phyloP scores from a whole-genome alignment of 2,797 vertebrate genomes.

The Mormyrops attenuatus region DNA sequence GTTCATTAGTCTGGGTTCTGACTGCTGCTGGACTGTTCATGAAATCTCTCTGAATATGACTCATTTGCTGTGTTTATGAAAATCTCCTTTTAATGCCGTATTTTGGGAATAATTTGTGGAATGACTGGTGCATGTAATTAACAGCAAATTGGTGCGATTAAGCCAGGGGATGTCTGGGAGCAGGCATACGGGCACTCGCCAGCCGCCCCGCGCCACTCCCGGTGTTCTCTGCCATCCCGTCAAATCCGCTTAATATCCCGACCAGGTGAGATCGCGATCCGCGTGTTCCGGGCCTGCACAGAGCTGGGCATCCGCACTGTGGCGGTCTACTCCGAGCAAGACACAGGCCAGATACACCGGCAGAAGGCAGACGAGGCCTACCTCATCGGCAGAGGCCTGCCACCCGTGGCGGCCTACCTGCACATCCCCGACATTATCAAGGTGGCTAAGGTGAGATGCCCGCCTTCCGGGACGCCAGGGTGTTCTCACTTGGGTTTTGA shows the following conservation, averaged over 20 bases:
- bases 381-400: constrained; percentile 59
- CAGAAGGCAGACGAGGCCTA: constrained; percentile 91
- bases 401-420: constrained; percentile 62
- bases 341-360: constrained; percentile 89
- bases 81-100: not conserved
- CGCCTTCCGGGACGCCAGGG: not conserved
- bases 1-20: not conserved
- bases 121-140: not conserved
- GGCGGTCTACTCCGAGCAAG: constrained; percentile 87
- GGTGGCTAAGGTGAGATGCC: constrained; percentile 58
- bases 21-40: not conserved
- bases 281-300: constrained; percentile 88
- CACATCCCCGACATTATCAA: constrained; percentile 67
- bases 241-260: not conserved
- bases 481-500: not conserved
- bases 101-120: not conserved
- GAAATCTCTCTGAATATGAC: not conserved
- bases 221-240: not conserved
- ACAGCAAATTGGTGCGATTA: not conserved
- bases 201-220: not conserved
- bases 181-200: constrained; percentile 9
- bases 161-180: not conserved
- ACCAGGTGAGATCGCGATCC: constrained; percentile 87
- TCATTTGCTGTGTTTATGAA: not conserved
- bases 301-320: constrained; percentile 88